Evolutionary conservation across 1,140 invertebrate genomes (phyloP).

Genomic region (Phymastichus coffea): DNA sequence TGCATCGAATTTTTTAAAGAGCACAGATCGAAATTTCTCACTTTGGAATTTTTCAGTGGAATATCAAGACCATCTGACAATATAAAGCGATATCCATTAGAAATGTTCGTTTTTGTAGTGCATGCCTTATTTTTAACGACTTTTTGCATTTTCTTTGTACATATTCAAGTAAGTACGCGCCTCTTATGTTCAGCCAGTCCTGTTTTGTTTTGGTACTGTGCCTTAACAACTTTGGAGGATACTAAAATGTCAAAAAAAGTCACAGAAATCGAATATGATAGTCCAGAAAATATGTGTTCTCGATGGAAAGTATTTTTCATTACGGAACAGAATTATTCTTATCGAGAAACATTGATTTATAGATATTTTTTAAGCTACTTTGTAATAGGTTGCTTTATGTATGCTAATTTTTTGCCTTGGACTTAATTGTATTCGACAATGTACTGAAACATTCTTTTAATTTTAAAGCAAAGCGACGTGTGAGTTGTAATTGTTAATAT

Average conservation of each 20-base stretch:
- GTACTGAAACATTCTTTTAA: neutral
- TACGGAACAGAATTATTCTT: conserved; percentile 55
- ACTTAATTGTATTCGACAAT: conserved; percentile 66
- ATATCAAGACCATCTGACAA: conserved; percentile 14
- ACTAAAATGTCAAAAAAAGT: conserved; percentile 26
- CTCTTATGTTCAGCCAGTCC: conserved; percentile 81
- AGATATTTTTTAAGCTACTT: conserved; percentile 78
- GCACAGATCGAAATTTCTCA: conserved; percentile 55
- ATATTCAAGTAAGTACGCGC: conserved; percentile 89
- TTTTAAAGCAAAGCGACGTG: neutral
- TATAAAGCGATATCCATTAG: conserved; percentile 37
- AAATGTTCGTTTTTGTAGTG: conserved; percentile 71
- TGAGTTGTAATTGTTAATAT: too few species aligned
- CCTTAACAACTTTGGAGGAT: conserved; percentile 50
- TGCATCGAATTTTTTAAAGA: conserved; percentile 57
- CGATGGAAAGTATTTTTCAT: conserved; percentile 63
- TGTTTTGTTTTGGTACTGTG: conserved; percentile 83
- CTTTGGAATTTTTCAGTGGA: conserved; percentile 52
- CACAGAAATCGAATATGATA: conserved; percentile 54
- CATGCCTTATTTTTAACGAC: conserved; percentile 74
- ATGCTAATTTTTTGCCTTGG: conserved; percentile 87
- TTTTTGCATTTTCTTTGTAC: conserved; percentile 80
- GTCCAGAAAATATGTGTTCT: conserved; percentile 57
- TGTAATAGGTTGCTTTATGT: conserved; percentile 75
- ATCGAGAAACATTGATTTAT: conserved; percentile 62